A percentile compares a stretch with the other conserved stretches of the same genome.
Conservation (phyloP, 2,888 invertebrate genomes). For the Acanthosepion esculentum region DNA sequence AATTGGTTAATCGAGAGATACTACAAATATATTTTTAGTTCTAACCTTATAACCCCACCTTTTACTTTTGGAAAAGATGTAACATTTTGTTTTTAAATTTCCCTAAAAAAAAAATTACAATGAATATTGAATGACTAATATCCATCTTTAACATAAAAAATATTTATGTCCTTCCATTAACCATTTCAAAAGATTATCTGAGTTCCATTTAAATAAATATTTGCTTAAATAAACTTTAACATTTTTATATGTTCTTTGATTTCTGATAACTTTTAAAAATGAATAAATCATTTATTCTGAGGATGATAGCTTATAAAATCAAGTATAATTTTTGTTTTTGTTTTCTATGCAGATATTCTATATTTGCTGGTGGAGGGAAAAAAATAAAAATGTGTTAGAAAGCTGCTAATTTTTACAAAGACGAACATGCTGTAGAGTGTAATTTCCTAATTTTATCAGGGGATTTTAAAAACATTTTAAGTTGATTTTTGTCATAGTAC, state of each 20-base stretch:
- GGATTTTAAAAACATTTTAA: neutral
- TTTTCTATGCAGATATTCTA: neutral
- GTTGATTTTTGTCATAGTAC: neutral
- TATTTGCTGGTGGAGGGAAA: neutral
- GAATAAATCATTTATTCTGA: neutral
- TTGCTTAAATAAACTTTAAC: neutral
- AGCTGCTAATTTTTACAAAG: neutral
- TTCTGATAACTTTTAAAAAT: neutral
- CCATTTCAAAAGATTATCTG: no score
- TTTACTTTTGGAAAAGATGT: no score
- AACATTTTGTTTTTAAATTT: no score
- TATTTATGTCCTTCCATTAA: no score
- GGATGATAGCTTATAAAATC: neutral
- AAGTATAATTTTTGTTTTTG: neutral
- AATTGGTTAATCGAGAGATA: no score
- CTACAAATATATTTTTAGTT: no score
- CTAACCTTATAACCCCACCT: no score
- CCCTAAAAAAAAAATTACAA: no score
- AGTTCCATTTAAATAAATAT: no score
- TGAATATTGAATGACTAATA: no score
- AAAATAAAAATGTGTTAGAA: neutral
- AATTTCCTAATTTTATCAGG: neutral
- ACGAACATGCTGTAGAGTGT: neutral
- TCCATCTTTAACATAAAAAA: no score
- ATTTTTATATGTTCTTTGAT: neutral